phyloP scores from a whole-genome alignment of 2,888 invertebrate species.

The Troilus luridus region DNA sequence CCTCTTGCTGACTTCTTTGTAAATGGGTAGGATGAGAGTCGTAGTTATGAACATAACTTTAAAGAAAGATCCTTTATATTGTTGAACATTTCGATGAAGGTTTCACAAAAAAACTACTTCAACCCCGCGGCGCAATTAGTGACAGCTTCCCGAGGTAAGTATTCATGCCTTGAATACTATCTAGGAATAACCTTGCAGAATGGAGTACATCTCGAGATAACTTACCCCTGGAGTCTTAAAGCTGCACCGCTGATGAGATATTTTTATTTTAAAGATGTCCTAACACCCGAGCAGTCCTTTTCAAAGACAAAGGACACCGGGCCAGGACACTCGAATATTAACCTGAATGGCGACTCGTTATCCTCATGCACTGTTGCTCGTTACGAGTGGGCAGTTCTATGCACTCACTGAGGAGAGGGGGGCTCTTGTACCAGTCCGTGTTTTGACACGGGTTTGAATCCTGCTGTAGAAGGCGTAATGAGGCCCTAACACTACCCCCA shows the following conservation, averaged over 20 bases:
- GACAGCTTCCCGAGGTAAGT: neutral
- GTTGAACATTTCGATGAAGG: neutral
- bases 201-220: neutral
- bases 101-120: neutral
- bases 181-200: neutral
- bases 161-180: neutral
- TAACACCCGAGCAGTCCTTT: neutral
- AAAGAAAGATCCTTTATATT: neutral
- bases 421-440: neutral
- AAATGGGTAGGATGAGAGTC: neutral
- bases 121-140: neutral
- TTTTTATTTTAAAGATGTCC: neutral
- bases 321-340: neutral
- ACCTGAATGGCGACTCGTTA: neutral
- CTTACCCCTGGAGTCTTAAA: neutral
- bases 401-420: neutral
- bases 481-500: neutral
- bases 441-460: slow-evolving; percentile 10
- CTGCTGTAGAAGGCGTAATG: neutral
- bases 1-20: no score
- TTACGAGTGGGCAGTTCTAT: neutral
- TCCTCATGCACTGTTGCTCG: neutral
- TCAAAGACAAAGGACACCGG: neutral
- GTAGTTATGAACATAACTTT: neutral
- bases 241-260: neutral